A percentile compares a stretch with the other conserved stretches of the same genome.
Conservation (phyloP, 2,797 vertebrate genomes). For the Uromys caudimaculatus region DNA sequence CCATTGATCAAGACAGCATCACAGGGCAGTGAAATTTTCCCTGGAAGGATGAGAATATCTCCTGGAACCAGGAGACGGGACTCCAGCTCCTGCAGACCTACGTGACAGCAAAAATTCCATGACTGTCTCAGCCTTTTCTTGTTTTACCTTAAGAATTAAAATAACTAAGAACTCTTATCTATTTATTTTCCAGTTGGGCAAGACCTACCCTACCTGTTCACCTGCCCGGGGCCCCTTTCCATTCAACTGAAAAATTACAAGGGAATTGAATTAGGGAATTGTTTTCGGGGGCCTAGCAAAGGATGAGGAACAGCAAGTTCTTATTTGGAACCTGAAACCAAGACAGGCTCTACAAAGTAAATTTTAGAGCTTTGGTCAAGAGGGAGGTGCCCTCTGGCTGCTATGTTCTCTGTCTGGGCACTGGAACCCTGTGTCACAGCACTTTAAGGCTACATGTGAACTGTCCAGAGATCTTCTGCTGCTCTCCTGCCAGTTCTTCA, state of each 20-base stretch:
- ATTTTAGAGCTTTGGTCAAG: no score
- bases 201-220: not conserved
- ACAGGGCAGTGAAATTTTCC: constrained; percentile 80
- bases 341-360: not conserved
- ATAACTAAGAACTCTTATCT: not conserved
- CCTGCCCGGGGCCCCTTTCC: not conserved
- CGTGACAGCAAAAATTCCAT: not conserved
- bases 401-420: not conserved
- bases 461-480: not conserved
- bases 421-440: no score
- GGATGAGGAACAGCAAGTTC: not conserved
- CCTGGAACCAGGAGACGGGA: constrained; percentile 83
- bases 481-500: not conserved
- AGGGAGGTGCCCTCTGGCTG: not conserved
- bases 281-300: not conserved
- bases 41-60: constrained; percentile 82
- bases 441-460: not conserved
- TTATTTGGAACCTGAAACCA: not conserved
- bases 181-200: not conserved
- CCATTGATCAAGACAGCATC: constrained; percentile 85
- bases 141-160: constrained; percentile 36
- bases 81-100: constrained; percentile 81
- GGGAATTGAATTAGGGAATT: not conserved
- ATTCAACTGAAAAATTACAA: not conserved
- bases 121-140: not conserved